Conservation (phyloP, 2,888 invertebrate species). For the Sialis lutaria region DNA sequence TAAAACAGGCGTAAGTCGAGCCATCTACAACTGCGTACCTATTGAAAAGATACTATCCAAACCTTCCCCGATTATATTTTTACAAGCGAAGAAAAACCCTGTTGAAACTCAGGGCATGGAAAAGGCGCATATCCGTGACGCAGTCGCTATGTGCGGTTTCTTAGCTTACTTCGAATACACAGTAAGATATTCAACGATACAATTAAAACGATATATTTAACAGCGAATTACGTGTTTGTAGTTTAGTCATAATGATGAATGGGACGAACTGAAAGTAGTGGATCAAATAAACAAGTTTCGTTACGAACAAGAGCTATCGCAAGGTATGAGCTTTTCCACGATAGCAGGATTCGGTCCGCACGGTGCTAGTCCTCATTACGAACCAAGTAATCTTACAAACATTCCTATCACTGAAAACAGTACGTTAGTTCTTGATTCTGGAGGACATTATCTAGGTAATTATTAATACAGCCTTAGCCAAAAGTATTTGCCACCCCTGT, state of each 20-base stretch:
- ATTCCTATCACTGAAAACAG: conserved; percentile 51
- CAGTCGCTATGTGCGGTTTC: conserved; percentile 76
- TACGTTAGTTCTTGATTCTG: conserved; percentile 82
- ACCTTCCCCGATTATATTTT: conserved; percentile 64
- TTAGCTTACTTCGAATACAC: conserved; percentile 54
- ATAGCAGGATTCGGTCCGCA: conserved; percentile 77
- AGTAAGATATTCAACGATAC: conserved; percentile 19
- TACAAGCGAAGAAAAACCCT: conserved; percentile 77
- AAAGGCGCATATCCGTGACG: conserved; percentile 72
- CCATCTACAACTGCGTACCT: conserved; percentile 42
- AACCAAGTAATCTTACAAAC: conserved; percentile 48
- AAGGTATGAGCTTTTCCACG: conserved; percentile 68
- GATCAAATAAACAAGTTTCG: conserved; percentile 55
- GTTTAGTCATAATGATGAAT: conserved; percentile 28
- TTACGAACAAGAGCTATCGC: conserved; percentile 47
- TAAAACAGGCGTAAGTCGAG: conserved; percentile 55
- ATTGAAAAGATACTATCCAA: conserved; percentile 35
- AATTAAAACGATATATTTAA: background rate
- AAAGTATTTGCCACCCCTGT: no score
- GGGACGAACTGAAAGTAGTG: conserved; percentile 58
- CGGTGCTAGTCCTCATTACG: conserved; percentile 78
- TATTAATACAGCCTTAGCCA: conserved; percentile 1
- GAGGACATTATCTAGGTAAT: conserved; percentile 77
- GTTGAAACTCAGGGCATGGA: conserved; percentile 69
- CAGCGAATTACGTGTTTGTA: background rate